Base-by-base conservation (phyloP, 2,888 invertebrate species). In the Cryptops parisi region DNA sequence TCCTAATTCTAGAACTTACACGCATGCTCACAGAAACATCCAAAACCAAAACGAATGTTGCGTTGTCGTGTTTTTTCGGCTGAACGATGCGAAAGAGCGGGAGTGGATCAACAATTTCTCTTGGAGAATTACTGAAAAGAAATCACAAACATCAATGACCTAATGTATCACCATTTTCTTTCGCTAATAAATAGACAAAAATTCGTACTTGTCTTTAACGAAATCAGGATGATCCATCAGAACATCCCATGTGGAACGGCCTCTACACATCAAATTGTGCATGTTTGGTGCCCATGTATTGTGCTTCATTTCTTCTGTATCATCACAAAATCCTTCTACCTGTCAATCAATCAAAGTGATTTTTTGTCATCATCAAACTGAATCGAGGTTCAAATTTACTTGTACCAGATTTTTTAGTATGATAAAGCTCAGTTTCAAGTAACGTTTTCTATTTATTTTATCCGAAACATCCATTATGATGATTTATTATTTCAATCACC, bases 201-300 rank as follows among this genome's bases (percentile, higher is more conserved):
- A 41, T 12, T 23, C 12, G 12, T 41, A 39, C n/a, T 26, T 19
- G 19, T 23, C 46, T 25, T 44, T 47, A 2, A 40, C 12, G 44
- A 59, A 59, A 47, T 61, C 60, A 12, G 22, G 38, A 49, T 59
- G 58, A 6, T 40, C 40, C n/a, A 54, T 44, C 9, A 60, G 65
- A 25, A 68, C 62, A 24, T 62, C 61, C 67, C 66, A 66, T 1
- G 64, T 63, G 48, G 67, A 67, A 45, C 63, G 56, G 24, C 67
- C 65, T 23, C 60, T 59, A 54, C 68, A 68, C 46, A 67, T 57
- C 23, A 64, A 58, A 55, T 68, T 68, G 26, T 68, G 68, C 55
- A 61, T 62, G 50, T 64, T 68, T 0, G 66, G 67, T 1, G 67
- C 63, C 27, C 63, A 62, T 9, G 58, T 55, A 57, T 67, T 67